These are phyloP conservation scores for Latrodectus elegans DNA, from an alignment of 2,888 invertebrate genomes.

Conservation along the genomic window DNA sequence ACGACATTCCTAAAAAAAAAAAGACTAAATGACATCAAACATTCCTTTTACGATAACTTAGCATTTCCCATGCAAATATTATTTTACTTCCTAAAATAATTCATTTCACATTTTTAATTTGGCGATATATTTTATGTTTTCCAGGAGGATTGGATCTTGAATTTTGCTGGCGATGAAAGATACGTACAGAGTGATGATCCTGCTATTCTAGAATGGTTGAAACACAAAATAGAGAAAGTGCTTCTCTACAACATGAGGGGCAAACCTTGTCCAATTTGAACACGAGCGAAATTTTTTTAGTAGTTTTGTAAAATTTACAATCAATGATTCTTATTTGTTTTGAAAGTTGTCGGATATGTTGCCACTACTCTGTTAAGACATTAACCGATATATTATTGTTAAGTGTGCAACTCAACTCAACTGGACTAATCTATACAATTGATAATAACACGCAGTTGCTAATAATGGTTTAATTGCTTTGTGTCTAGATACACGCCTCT, in stretches of 20 bases:
- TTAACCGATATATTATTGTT: no score
- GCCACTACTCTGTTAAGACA: no score
- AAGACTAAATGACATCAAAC: not conserved
- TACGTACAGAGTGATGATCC: constrained; percentile 81
- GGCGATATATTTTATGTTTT: not conserved
- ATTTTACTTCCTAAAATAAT: no score
- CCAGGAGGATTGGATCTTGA: constrained; percentile 72
- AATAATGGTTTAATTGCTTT: no score
- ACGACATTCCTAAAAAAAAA: no score
- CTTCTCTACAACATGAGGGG: constrained; percentile 85
- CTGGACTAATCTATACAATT: no score
- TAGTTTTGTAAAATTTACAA: not conserved
- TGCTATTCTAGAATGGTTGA: constrained; percentile 81
- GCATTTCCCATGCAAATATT: no score
- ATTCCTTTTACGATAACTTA: not conserved
- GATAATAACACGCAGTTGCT: no score
- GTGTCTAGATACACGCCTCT: no score
- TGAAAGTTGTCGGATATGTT: no score
- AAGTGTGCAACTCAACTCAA: no score
- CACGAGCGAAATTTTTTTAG: not conserved
- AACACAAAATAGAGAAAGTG: constrained; percentile 84
- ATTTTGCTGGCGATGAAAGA: constrained; percentile 80
- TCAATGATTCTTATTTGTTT: no score
- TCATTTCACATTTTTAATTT: not conserved
- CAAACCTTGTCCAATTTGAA: constrained; percentile 78